Percentiles rank a stretch among this genome's conserved stretches.
Evolutionary conservation across 2,888 invertebrate genomes (phyloP).

Genomic region (Cerceris ruficornis): DNA sequence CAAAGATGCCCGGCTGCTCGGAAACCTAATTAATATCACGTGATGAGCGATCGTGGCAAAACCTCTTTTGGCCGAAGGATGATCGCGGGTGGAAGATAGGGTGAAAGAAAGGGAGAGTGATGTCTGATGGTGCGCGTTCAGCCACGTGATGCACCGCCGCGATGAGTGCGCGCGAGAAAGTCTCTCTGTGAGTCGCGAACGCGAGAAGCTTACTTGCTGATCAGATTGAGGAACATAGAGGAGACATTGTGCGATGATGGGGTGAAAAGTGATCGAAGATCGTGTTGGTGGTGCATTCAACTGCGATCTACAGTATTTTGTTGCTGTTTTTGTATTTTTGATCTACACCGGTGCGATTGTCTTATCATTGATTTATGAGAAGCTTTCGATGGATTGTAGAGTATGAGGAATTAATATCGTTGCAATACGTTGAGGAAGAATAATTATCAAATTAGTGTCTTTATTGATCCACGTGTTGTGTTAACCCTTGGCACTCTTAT

Average conservation of each 20-base stretch:
- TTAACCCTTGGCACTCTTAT: no score
- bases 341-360: no score
- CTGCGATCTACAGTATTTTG: neutral
- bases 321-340: no score
- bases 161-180: slow-evolving; percentile 1
- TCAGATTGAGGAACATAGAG: slow-evolving; percentile 15
- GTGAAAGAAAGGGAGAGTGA: slow-evolving; percentile 20
- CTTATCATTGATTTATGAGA: no score
- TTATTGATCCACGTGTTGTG: no score
- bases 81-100: slow-evolving; percentile 37
- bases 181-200: neutral
- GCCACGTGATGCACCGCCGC: neutral
- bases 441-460: no score
- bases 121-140: slow-evolving; percentile 25
- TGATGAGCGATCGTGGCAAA: slow-evolving; percentile 78
- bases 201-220: neutral
- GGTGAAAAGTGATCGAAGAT: neutral
- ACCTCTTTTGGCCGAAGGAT: slow-evolving; percentile 60
- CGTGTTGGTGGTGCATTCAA: neutral
- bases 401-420: no score
- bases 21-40: slow-evolving; percentile 80
- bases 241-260: slow-evolving; percentile 32
- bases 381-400: no score
- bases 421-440: no score
- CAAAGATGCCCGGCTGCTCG: slow-evolving; percentile 40